A percentile compares a stretch with the other conserved stretches of the same genome.
Conservation (phyloP, 2,113 vertebrate genomes). For the Ciconia boyciana region DNA sequence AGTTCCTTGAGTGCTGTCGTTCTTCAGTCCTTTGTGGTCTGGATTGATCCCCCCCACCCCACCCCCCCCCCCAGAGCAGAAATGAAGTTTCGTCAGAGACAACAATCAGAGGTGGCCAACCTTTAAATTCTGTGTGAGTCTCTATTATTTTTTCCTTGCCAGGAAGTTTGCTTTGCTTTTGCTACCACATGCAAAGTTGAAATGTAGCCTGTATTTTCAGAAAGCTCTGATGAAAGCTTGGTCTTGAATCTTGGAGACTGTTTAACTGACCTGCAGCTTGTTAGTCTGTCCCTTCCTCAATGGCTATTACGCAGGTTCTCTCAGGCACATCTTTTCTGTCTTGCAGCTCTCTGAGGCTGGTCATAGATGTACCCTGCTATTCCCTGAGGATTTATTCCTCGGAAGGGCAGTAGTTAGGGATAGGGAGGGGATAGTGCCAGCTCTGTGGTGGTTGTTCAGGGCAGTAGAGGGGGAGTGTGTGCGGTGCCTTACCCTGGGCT, state of each 20-base stretch:
- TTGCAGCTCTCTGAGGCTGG: neutral
- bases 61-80: neutral
- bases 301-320: accelerated
- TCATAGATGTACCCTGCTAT: accelerated
- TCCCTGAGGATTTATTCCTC: too few relatives aligned
- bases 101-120: neutral
- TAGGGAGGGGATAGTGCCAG: too few relatives aligned
- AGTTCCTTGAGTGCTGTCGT: neutral
- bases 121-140: neutral
- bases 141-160: neutral
- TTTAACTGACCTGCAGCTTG: neutral
- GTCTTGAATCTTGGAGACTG: too few relatives aligned
- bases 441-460: neutral
- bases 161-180: neutral
- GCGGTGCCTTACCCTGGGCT: neutral
- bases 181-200: neutral
- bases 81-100: neutral
- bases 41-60: neutral
- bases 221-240: neutral
- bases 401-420: accelerated
- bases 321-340: accelerated
- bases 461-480: accelerated
- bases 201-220: neutral
- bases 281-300: neutral
- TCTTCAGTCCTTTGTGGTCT: neutral